These are phyloP conservation scores for Acanthopagrus latus DNA, from an alignment of 2,797 vertebrate species.

Conservation along the genomic window DNA sequence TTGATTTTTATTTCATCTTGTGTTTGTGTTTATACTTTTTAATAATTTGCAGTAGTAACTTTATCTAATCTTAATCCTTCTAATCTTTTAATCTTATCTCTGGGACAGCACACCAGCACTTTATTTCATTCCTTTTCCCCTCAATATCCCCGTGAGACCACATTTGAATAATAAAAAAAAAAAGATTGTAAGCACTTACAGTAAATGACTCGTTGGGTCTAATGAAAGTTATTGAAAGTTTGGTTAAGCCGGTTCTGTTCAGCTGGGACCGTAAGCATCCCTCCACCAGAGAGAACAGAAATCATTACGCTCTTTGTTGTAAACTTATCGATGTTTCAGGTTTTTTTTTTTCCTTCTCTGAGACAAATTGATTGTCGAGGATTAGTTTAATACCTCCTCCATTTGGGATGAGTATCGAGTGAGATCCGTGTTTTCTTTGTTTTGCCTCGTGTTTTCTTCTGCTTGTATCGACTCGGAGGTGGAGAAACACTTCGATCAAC, in stretches of 20 bases:
- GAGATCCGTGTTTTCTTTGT: constrained; percentile 21
- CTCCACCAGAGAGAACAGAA: background rate
- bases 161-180: constrained; percentile 5
- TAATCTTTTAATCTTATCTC: constrained; percentile 15
- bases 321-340: background rate
- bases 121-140: background rate
- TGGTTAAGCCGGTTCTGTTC: background rate
- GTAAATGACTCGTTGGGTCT: constrained; percentile 15
- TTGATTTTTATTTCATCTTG: background rate
- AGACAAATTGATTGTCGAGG: constrained; percentile 26
- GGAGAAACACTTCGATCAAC: constrained; percentile 29
- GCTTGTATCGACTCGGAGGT: constrained; percentile 11
- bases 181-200: constrained; percentile 29
- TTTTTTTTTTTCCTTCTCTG: constrained; percentile 11
- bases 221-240: constrained; percentile 30
- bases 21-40: constrained; percentile 1
- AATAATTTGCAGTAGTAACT: background rate
- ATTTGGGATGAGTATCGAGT: constrained; percentile 31
- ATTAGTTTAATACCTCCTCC: constrained; percentile 36
- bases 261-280: background rate
- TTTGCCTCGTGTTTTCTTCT: constrained; percentile 16
- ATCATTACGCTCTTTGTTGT: background rate
- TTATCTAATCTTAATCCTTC: constrained; percentile 24
- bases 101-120: background rate
- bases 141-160: background rate